Evolutionary conservation across 2,888 invertebrate genomes (phyloP), one percentile per base, ranked within the genome.

Genomic region (Macropis europaea): DNA sequence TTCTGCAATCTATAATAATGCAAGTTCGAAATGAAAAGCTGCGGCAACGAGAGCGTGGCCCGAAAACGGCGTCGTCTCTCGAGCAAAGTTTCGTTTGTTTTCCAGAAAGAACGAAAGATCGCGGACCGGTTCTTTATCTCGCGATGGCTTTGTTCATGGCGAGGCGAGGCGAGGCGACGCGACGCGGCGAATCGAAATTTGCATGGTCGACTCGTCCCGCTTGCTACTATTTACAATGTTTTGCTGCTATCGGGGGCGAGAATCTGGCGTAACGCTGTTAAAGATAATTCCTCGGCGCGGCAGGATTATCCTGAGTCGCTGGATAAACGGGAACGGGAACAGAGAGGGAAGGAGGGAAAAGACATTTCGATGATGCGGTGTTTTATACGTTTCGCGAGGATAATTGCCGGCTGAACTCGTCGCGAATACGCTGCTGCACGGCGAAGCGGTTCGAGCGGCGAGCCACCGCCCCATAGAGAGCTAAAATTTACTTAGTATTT

Each of bases 251-350:
- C 67, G 43, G 32, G 19, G n/a, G n/a, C 30, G 32, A 50, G 32
- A 17, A 61, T 68, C 67, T 71, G 60, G 48, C 70, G 60, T 71
- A 60, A 26, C 43, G 36, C 30, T 40, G 30, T 7, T 34, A 26
- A 50, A 47, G 17, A 24, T 63, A 48, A 57, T 40, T 38, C 42
- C 48, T 30, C 28, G 3, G 11, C 19, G 22, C 17, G 11, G 17
- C 32, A 3, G 48, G 56, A 38, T 56, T 68, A 71, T 52, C 71
- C 17, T n/a, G 34, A 2, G 11, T 30, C 17, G 38, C 22, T 48
- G 50, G 42, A 64, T 56, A 64, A 64, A 56, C 26, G 22, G 48
- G 15, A 6, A 32, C 11, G 22, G 19, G 50, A 15, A 52, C 22
- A n/a, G n/a, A n/a, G 36, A 40, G 45, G 4, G 28, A 22, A 7